phyloP scores from a whole-genome alignment of 2,797 vertebrate species.

The Clarias pachynema region DNA sequence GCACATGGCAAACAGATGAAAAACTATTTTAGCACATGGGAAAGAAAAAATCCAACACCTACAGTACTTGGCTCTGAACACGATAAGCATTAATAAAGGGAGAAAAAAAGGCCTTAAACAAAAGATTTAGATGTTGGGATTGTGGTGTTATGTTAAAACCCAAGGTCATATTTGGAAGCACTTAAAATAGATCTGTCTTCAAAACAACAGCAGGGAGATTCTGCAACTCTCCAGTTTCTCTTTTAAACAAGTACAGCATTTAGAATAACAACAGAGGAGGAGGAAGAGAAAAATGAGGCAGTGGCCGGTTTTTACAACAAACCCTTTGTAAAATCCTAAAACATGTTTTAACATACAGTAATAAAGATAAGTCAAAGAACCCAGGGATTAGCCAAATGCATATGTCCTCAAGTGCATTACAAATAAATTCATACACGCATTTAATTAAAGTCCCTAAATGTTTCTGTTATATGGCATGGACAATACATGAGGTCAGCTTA shows the following conservation, averaged over 20 bases:
- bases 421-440: not conserved
- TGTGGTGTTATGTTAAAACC: constrained; percentile 1
- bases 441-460: not conserved
- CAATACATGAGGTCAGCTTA: constrained; percentile 15
- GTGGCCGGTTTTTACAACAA: constrained; percentile 20
- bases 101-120: not conserved
- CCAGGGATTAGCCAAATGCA: not conserved
- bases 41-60: not conserved
- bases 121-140: not conserved
- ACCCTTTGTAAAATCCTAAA: constrained; percentile 11
- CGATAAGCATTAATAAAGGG: not conserved
- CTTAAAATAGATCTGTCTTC: constrained; percentile 47
- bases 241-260: constrained; percentile 51
- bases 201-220: constrained; percentile 25
- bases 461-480: not conserved
- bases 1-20: constrained; percentile 2
- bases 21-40: not conserved
- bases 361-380: not conserved
- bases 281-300: constrained; percentile 33
- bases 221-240: constrained; percentile 29
- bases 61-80: not conserved
- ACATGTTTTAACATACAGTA: not conserved
- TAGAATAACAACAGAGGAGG: constrained; percentile 25
- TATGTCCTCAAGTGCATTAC: not conserved
- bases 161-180: constrained; percentile 17